Evolutionary conservation across 2,888 invertebrate species (phyloP).

Genomic region (Acronicta aceris): DNA sequence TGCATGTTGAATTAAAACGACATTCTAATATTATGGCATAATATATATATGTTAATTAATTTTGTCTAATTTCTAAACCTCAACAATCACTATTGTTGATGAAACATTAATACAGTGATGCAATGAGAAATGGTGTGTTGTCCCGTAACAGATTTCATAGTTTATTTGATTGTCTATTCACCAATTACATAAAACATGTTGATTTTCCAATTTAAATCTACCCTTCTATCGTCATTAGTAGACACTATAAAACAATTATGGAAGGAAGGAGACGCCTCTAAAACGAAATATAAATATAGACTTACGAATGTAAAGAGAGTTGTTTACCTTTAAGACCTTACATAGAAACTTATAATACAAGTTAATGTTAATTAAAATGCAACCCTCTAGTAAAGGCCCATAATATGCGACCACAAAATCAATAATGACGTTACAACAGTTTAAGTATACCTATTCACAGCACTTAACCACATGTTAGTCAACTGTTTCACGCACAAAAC

Average conservation of each 20-base stretch:
- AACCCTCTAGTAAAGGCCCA: slow-evolving; percentile 79
- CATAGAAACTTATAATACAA: slow-evolving; percentile 85
- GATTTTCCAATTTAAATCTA: slow-evolving; percentile 80
- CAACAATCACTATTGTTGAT: slow-evolving; percentile 42
- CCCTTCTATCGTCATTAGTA: slow-evolving; percentile 78
- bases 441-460: slow-evolving; percentile 88
- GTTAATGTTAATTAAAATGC: slow-evolving; percentile 84
- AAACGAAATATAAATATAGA: slow-evolving; percentile 87
- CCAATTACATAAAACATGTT: slow-evolving; percentile 81
- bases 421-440: slow-evolving; percentile 86
- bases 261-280: slow-evolving; percentile 82
- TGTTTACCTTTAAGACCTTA: slow-evolving; percentile 86
- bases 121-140: slow-evolving; percentile 75
- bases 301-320: slow-evolving; percentile 88
- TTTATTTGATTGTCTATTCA: slow-evolving; percentile 81
- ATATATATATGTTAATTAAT: slow-evolving; percentile 46
- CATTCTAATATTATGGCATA: slow-evolving; percentile 54
- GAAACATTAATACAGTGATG: slow-evolving; percentile 61
- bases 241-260: slow-evolving; percentile 86
- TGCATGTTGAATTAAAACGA: slow-evolving; percentile 68
- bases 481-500: slow-evolving; percentile 83
- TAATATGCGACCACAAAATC: slow-evolving; percentile 78
- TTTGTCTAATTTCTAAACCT: slow-evolving; percentile 36
- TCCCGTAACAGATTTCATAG: slow-evolving; percentile 78
- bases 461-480: slow-evolving; percentile 88